Base-by-base conservation (phyloP, 2,888 invertebrate species). In the Globia sparganii region DNA sequence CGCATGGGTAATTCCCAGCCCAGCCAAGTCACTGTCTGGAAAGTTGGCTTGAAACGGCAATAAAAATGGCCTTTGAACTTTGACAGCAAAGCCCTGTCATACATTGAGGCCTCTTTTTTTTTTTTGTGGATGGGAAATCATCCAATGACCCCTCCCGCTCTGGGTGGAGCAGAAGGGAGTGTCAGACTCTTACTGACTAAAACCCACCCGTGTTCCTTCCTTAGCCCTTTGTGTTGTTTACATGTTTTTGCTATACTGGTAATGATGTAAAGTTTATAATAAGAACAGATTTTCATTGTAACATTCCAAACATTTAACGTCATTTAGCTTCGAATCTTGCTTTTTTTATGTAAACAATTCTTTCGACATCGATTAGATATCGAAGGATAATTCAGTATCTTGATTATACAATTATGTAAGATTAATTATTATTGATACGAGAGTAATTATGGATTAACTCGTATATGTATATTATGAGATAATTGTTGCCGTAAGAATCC, bases 181-280 rank as follows among this genome's bases (percentile, higher is more conserved):
- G n/a, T n/a, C n/a, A n/a, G n/a, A n/a, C n/a, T n/a, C n/a, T n/a
- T n/a, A n/a, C n/a, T n/a, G n/a, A n/a, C n/a, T n/a, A n/a, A n/a
- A n/a, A n/a, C n/a, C n/a, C n/a, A n/a, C n/a, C n/a, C n/a, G n/a
- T n/a, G n/a, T n/a, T n/a, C n/a, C n/a, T n/a, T n/a, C n/a, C n/a
- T n/a, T n/a, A n/a, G n/a, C n/a, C n/a, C n/a, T n/a, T n/a, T n/a
- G n/a, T n/a, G n/a, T n/a, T 28, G 8, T 59, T 21, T 31, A 64
- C 9, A 28, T n/a, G 13, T 76, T 31, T 73, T 13, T 18, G 18
- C 25, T 61, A 1, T 15, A 21, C 21, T 31, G 34, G 13, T 34
- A 18, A 34, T 58, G 78, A 76, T 34, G 25, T 53, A 67, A 18
- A 34, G 40, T 77, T 31, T 28, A n/a, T 25, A 75, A 65, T 40